Conservation (phyloP, 2,797 vertebrate genomes). For the Lerista edwardsae region DNA sequence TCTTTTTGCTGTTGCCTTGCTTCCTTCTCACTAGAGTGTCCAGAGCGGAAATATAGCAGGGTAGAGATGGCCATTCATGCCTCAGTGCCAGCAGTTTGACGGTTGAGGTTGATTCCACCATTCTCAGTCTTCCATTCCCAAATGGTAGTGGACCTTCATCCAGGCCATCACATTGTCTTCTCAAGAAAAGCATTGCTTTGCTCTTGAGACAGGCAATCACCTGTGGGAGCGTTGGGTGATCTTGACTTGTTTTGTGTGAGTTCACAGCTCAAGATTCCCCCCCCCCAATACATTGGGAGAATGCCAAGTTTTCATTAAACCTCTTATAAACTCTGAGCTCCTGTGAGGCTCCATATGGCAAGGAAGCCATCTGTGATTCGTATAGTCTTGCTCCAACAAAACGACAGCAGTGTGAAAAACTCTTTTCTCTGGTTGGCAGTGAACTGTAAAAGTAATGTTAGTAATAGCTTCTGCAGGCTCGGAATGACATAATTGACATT, state of each 20-base stretch:
- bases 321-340: conserved; percentile 78
- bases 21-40: neutral
- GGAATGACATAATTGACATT: conserved; percentile 79
- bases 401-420: conserved; percentile 81
- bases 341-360: conserved; percentile 77
- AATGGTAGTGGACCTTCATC: conserved; percentile 26
- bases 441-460: conserved; percentile 82
- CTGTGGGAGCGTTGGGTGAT: conserved; percentile 57
- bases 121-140: neutral
- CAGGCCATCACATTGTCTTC: conserved; percentile 41
- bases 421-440: conserved; percentile 79
- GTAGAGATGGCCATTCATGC: neutral
- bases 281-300: conserved; percentile 69
- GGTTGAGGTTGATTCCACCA: neutral
- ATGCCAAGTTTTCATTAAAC: conserved; percentile 82
- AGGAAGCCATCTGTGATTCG: conserved; percentile 80
- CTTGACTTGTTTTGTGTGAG: conserved; percentile 57
- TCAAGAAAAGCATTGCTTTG: conserved; percentile 69
- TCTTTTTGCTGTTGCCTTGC: neutral
- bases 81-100: neutral
- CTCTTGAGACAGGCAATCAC: conserved; percentile 41
- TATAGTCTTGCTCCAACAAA: conserved; percentile 80
- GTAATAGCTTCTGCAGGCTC: conserved; percentile 82
- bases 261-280: conserved; percentile 72
- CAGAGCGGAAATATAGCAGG: neutral